Base-by-base conservation (phyloP, 2,888 invertebrate species). In the Oegoconia quadripuncta region DNA sequence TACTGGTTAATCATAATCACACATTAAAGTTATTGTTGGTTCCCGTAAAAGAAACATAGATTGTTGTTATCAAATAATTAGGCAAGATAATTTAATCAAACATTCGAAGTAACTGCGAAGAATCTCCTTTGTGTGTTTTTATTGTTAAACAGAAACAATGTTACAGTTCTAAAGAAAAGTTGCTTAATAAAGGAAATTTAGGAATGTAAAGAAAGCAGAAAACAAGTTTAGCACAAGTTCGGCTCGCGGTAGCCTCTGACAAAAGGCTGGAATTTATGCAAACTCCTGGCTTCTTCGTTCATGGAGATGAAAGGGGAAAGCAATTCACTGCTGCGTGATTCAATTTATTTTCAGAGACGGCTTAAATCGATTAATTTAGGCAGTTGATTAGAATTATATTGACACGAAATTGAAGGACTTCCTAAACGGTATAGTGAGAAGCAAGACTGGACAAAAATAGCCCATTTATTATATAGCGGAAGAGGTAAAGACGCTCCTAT, bases 161-260 rank as follows among this genome's bases (percentile, higher is more conserved):
- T 30, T 34, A 23, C 26, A 5, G 25, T 41, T 39, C 32, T 34
- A 43, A 38, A 34, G 39, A 26, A 33, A 52, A 49, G 27, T 42
- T 45, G 39, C 37, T 37, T 45, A 47, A 46, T 45, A 51, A 46
- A 50, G 40, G 39, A 33, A 42, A 45, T 44, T 45, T 41, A 37
- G 42, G 32, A 16, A 37, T 8, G 22, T 26, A 28, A 37, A 37
- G 38, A 34, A 35, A 31, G 23, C 27, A 41, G 34, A 18, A 45
- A 27, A 14, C 13, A 14, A 14, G 32, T 13, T 32, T 9, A 13
- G 11, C 17, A n/a, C n/a, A 16, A 30, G n/a, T 17, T 16, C 17
- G 6, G 14, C 9, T 14, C 14, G 9, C 29, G n/a, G 11, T 6
- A n/a, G 17, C 12, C n/a, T 17, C 17, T n/a, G 15, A 36, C 29